A percentile compares a stretch with the other conserved stretches of the same genome.
These are phyloP conservation scores for Gadopsis bispinosus DNA, from an alignment of 2,797 vertebrate genomes.

Conservation along the genomic window DNA sequence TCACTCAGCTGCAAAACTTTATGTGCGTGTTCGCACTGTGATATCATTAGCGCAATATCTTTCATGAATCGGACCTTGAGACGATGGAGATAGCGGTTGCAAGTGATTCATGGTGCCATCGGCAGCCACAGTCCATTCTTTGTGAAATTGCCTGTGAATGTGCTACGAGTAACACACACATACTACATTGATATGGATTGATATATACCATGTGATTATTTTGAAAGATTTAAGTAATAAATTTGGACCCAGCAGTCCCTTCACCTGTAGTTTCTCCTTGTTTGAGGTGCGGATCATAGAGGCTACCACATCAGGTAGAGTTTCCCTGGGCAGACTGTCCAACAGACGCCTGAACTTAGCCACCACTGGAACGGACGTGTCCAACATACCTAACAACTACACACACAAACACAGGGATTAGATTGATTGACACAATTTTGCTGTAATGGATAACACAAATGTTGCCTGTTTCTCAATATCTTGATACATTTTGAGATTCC, in stretches of 20 bases:
- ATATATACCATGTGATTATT: neutral
- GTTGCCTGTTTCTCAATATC: conserved; percentile 4
- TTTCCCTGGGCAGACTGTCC: conserved; percentile 93
- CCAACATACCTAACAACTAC: conserved; percentile 95
- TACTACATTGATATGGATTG: too few species aligned
- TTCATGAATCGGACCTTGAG: too few species aligned
- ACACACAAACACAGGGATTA: conserved; percentile 22
- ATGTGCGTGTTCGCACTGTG: too few species aligned
- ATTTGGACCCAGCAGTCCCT: neutral
- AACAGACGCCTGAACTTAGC: conserved; percentile 93
- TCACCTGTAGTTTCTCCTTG: conserved; percentile 97
- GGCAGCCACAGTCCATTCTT: too few species aligned
- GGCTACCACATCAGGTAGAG: conserved; percentile 93
- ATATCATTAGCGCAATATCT: too few species aligned
- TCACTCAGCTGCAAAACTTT: too few species aligned
- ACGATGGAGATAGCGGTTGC: too few species aligned
- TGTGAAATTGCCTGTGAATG: too few species aligned
- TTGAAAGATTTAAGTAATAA: neutral
- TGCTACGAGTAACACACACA: too few species aligned
- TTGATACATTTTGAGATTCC: conserved; percentile 1
- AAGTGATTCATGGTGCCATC: too few species aligned
- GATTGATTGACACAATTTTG: neutral
- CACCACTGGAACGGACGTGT: conserved; percentile 95
- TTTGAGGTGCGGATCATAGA: conserved; percentile 96
- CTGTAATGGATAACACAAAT: neutral